Evolutionary conservation across 1,140 invertebrate genomes (phyloP).

Genomic region (Drosophila nebulosa): DNA sequence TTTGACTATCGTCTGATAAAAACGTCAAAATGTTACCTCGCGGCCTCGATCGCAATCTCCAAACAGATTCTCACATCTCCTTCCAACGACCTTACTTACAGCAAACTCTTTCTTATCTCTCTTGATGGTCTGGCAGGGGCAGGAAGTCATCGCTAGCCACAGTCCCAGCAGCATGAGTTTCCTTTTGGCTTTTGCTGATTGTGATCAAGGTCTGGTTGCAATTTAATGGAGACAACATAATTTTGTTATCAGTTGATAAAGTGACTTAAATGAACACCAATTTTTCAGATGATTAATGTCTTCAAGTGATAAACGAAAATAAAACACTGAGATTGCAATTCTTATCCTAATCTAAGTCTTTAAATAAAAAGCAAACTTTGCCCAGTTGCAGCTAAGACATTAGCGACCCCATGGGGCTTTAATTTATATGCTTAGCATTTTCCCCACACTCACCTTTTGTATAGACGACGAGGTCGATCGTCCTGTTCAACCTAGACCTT

Average conservation of each 20-base stretch:
- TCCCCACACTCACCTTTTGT: too few relatives aligned
- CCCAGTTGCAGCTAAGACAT: too few relatives aligned
- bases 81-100: background rate
- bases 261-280: background rate
- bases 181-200: background rate
- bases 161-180: background rate
- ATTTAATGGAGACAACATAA: background rate
- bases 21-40: constrained; percentile 63
- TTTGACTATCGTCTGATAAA: constrained; percentile 53
- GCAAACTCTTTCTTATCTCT: constrained; percentile 41
- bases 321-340: too few relatives aligned
- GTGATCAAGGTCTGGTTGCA: background rate
- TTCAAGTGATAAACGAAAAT: too few relatives aligned
- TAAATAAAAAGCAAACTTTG: too few relatives aligned
- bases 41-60: constrained; percentile 65
- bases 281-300: background rate
- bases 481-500: too few relatives aligned
- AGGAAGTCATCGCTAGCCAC: background rate
- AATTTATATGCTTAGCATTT: too few relatives aligned
- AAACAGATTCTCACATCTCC: constrained; percentile 59
- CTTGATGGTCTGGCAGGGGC: background rate
- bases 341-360: too few relatives aligned
- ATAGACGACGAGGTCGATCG: too few relatives aligned
- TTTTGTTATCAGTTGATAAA: background rate
- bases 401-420: too few relatives aligned